Conservation (phyloP, 2,888 invertebrate genomes). For the Glyphotaelius pellucidus region DNA sequence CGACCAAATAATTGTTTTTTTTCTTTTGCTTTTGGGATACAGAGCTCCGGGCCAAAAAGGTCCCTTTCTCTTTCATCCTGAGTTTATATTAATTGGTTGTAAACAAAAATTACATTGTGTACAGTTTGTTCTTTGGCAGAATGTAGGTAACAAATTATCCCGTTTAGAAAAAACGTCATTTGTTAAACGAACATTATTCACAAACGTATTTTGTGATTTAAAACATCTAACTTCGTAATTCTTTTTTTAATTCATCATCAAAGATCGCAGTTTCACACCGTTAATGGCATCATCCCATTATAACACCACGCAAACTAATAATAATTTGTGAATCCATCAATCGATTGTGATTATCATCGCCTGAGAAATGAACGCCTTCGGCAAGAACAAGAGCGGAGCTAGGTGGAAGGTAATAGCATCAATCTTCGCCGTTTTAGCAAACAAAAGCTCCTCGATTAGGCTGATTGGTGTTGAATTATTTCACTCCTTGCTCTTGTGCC, state of each 20-base stretch:
- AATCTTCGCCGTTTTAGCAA: slow-evolving; percentile 35
- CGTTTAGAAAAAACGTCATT: background rate
- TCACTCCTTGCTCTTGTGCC: background rate
- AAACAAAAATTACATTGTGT: no score
- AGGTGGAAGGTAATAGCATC: slow-evolving; percentile 7
- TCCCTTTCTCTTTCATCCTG: no score
- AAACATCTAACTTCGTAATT: background rate
- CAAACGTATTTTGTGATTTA: no score
- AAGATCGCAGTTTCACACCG: background rate
- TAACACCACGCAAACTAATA: slow-evolving; percentile 6
- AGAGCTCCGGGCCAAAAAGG: no score
- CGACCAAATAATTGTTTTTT: no score
- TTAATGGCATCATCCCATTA: background rate
- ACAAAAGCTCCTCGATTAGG: slow-evolving; percentile 49
- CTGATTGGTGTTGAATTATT: slow-evolving; percentile 47
- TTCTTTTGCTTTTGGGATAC: no score
- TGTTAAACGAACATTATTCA: no score
- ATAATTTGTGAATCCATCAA: background rate
- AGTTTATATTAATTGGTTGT: no score
- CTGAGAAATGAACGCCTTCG: background rate
- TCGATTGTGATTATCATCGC: background rate
- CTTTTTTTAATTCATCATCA: background rate
- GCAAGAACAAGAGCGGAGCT: background rate
- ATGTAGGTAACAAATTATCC: background rate
- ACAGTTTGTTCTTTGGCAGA: no score